These are phyloP conservation scores for Coturnix japonica DNA, from an alignment of 2,113 vertebrate genomes.

Conservation along the genomic window DNA sequence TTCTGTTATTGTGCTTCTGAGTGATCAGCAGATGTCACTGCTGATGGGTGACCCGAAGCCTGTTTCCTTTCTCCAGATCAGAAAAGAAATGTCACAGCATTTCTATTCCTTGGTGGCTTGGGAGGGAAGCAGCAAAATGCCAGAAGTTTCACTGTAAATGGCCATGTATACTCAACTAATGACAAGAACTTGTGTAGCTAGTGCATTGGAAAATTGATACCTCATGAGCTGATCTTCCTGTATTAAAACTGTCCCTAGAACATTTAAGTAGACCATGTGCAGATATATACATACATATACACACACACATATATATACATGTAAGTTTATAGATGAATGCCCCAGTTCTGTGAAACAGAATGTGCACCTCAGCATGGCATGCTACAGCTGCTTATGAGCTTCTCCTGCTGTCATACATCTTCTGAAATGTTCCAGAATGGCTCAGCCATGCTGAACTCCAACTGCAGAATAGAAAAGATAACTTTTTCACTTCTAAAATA, in stretches of 20 bases:
- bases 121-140: not conserved
- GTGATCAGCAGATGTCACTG: slow-evolving; percentile 68
- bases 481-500: not conserved
- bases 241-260: not conserved
- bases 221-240: not conserved
- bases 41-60: slow-evolving; percentile 56
- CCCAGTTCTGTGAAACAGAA: not conserved
- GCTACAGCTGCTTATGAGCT: not conserved
- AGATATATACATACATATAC: not conserved
- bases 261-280: not conserved
- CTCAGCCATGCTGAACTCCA: not conserved
- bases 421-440: not conserved
- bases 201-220: not conserved
- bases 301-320: not conserved
- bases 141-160: not conserved
- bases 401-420: not conserved
- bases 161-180: not conserved
- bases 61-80: slow-evolving; percentile 16
- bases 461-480: not conserved
- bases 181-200: not conserved
- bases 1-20: slow-evolving; percentile 69
- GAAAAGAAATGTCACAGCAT: slow-evolving; percentile 14
- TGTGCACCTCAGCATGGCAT: not conserved
- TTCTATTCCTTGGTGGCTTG: not conserved
- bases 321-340: not conserved